Evolutionary conservation across 2,113 vertebrate genomes (phyloP).

Genomic region (Erinaceus europaeus): DNA sequence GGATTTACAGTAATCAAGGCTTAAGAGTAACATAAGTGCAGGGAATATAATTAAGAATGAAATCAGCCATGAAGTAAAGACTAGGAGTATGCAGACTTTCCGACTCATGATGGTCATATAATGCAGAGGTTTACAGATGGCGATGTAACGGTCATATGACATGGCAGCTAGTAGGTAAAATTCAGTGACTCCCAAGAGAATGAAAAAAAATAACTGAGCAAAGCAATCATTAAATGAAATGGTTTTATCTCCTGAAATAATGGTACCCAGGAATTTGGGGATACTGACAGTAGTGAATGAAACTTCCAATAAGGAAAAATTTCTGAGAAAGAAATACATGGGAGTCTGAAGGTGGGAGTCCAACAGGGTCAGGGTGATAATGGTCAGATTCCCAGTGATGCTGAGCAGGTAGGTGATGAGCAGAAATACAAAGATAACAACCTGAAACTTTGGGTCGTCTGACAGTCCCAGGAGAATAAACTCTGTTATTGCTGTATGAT

Average conservation of each 20-base stretch:
- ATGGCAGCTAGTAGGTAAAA: constrained; percentile 63
- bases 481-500: constrained; percentile 51
- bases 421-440: constrained; percentile 52
- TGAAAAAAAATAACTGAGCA: constrained; percentile 62
- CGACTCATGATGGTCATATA: constrained; percentile 55
- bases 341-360: constrained; percentile 56
- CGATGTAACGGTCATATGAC: constrained; percentile 65
- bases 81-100: not conserved
- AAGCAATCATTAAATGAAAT: constrained; percentile 60
- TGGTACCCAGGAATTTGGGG: constrained; percentile 53
- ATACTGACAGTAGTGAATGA: constrained; percentile 58
- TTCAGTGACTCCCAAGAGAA: constrained; percentile 57
- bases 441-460: constrained; percentile 18
- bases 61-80: constrained; percentile 21
- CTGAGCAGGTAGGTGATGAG: constrained; percentile 63
- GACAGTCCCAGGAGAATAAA: constrained; percentile 63
- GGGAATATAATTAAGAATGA: constrained; percentile 42
- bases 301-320: constrained; percentile 63
- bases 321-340: constrained; percentile 70
- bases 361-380: constrained; percentile 48
- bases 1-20: constrained; percentile 37
- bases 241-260: constrained; percentile 53
- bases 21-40: not conserved
- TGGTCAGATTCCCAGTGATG: constrained; percentile 59
- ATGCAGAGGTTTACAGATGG: constrained; percentile 61